A percentile compares a stretch with the other conserved stretches of the same genome.
Evolutionary conservation across 2,888 invertebrate genomes (phyloP).

Genomic region (Xylota sylvarum): DNA sequence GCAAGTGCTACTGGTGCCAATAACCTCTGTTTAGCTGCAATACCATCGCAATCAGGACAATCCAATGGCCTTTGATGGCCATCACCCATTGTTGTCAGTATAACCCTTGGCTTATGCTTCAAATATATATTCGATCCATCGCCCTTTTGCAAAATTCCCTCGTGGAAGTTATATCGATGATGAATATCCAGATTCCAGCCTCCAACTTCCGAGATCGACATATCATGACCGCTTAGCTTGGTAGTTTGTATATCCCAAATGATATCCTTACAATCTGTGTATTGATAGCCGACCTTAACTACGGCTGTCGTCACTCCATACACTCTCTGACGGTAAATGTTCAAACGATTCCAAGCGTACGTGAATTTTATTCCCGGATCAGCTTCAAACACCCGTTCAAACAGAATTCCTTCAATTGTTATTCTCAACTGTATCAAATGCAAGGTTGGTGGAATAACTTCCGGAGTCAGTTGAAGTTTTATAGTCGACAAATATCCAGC

Average conservation of each 20-base stretch:
- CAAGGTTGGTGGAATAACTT: constrained; percentile 91
- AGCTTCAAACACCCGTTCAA: constrained; percentile 97
- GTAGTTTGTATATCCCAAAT: constrained; percentile 99
- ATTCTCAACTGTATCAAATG: constrained; percentile 96
- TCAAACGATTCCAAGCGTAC: constrained; percentile 98
- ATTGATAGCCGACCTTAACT: constrained; percentile 98
- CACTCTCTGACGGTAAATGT: constrained; percentile 97
- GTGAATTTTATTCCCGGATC: constrained; percentile 98
- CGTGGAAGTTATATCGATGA: constrained; percentile 98
- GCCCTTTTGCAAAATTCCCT: constrained; percentile 98
- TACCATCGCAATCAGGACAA: constrained; percentile 92
- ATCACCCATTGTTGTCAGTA: constrained; percentile 96
- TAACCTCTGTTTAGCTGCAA: constrained; percentile 92
- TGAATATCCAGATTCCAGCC: constrained; percentile 99
- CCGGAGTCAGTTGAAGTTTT: constrained; percentile 95
- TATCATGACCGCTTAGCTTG: constrained; percentile 97
- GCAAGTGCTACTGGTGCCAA: constrained; percentile 97
- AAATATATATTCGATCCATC: constrained; percentile 98
- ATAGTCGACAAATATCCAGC: constrained; percentile 97
- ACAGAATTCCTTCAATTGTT: constrained; percentile 96
- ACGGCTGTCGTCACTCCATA: constrained; percentile 98
- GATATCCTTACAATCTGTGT: constrained; percentile 95
- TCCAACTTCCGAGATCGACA: constrained; percentile 98
- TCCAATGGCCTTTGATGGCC: constrained; percentile 95
- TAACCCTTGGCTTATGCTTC: constrained; percentile 95